These are phyloP conservation scores for Portunus trituberculatus DNA, from an alignment of 1,140 invertebrate species.

Conservation along the genomic window DNA sequence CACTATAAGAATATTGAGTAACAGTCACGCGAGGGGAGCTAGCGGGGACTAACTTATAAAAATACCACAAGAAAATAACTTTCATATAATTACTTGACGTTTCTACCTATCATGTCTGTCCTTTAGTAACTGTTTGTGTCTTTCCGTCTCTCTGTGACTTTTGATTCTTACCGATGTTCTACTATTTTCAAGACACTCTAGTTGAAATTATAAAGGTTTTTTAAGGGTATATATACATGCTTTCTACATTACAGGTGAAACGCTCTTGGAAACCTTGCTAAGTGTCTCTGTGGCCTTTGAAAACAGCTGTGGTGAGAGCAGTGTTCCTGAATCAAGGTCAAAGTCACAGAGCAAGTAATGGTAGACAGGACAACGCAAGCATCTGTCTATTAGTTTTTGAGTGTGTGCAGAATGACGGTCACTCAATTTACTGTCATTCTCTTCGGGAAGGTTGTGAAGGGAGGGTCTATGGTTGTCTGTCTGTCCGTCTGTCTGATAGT, in stretches of 20 bases:
- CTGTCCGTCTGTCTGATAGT: neutral
- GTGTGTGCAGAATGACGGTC: neutral
- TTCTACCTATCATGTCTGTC: neutral
- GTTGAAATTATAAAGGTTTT: no score
- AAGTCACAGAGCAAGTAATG: neutral
- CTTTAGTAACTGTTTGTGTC: neutral
- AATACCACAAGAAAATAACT: neutral
- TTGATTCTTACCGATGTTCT: no score
- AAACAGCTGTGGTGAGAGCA: no score
- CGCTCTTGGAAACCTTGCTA: no score
- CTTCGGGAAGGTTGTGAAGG: neutral
- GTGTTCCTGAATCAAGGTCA: no score
- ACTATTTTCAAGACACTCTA: no score
- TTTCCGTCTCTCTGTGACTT: neutral
- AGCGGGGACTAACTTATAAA: neutral
- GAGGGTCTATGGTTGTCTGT: neutral
- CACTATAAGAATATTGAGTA: neutral
- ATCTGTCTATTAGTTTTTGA: neutral
- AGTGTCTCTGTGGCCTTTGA: no score
- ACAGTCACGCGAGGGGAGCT: neutral
- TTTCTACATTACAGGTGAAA: no score
- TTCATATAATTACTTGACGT: neutral
- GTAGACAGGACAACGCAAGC: neutral
- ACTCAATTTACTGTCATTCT: neutral
- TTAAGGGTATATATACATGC: no score